These are phyloP conservation scores for Tenrec ecaudatus DNA, from an alignment of 2,113 vertebrate genomes.

Conservation along the genomic window DNA sequence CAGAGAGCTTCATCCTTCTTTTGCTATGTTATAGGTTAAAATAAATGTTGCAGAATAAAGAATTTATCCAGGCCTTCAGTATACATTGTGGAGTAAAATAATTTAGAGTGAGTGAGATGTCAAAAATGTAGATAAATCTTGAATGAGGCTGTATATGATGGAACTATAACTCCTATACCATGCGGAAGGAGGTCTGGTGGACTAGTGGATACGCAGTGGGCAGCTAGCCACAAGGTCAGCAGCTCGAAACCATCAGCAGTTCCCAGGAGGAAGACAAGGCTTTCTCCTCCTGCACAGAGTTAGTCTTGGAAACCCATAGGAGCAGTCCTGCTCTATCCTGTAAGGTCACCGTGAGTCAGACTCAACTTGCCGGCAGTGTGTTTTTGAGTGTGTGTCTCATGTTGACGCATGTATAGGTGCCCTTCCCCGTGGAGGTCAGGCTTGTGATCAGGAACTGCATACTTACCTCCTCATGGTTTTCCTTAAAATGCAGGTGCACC, in stretches of 20 bases:
- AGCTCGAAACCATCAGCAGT: no score
- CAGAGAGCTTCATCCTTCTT: no score
- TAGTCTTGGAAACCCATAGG: no score
- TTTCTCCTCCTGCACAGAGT: no score
- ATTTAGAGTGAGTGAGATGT: neutral
- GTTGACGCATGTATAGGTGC: neutral
- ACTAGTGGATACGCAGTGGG: no score
- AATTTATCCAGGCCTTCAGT: neutral
- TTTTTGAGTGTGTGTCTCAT: no score
- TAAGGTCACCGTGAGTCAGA: no score
- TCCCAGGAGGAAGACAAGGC: no score
- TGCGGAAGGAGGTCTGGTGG: no score
- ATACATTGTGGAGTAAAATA: neutral
- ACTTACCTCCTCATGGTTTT: constrained; percentile 8
- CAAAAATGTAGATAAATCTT: neutral
- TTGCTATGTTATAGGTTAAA: neutral
- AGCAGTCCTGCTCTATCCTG: no score
- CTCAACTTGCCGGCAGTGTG: neutral
- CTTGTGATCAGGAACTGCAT: neutral
- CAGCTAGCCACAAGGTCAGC: no score
- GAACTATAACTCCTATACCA: neutral
- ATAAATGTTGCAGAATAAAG: constrained; percentile 48
- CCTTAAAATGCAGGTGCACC: constrained; percentile 90
- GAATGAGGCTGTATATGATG: neutral
- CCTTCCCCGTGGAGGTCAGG: neutral